Base-by-base conservation (phyloP, 2,113 vertebrate species). In the Dasyurus viverrinus region DNA sequence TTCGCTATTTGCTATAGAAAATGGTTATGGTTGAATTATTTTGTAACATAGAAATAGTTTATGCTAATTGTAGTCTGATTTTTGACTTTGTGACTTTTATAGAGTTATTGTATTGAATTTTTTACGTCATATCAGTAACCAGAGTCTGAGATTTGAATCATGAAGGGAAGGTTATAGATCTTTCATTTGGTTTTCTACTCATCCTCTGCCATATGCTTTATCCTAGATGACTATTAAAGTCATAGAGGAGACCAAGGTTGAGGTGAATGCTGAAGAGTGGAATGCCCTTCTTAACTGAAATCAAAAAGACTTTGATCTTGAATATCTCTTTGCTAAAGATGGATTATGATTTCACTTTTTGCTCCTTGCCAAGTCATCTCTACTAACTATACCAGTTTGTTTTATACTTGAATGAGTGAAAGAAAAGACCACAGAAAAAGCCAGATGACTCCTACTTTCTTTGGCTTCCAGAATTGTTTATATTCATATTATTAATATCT, bases 1-100 rank as follows among this genome's bases (percentile, higher is more conserved):
- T 94, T 95, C 53, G 30, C 50, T 96, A 60, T 42, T 12, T 95
- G 46, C 68, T 89, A 90, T 90, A 93, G 55, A 89, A 54, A 93
- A 47, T 95, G n/a, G n/a, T 97, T 94, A 48, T 95, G 42, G 22
- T 97, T 90, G 54, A 6, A 55, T 91, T 93, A 48, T 93, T 68
- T n/a, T n/a, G 22, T 84, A 42, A 30, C 36, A 19, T 60, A 60
- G 57, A 68, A 12, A 68, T 36, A 68, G 26, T 68, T 68, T 36
- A 68, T 68, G 57, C 57, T 36, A 68, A 68, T 68, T 68, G 57
- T 36, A 68, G 57, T 42, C 68, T 84, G 36, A 23, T 42, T n/a
- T 76, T 84, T 84, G 16, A 84, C 16, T 84, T 55, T 25, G 54
- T 55, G 23, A 55, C 54, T 55, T 26, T 55, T 76, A 76, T 22